phyloP scores from a whole-genome alignment of 2,113 vertebrate species.

The Picathartes gymnocephalus region DNA sequence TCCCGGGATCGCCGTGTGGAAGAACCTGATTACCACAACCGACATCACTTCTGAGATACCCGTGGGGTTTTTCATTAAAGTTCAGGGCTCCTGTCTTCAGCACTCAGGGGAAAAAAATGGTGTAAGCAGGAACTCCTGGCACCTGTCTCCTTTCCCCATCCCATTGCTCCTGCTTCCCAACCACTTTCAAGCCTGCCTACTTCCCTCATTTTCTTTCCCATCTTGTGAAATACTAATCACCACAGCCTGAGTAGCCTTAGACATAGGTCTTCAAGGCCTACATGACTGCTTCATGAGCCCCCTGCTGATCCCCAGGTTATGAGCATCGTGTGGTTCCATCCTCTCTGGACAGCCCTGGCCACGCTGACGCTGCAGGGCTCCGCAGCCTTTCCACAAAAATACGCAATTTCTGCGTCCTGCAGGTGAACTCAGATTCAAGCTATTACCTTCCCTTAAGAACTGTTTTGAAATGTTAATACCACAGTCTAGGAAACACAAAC shows the following conservation, averaged over 20 bases:
- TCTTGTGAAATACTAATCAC: not conserved
- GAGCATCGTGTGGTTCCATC: not conserved
- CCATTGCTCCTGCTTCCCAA: not conserved
- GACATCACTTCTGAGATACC: not conserved
- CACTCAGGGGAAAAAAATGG: too few relatives aligned
- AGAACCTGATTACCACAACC: not conserved
- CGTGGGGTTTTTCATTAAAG: accelerated
- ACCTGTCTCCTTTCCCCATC: not conserved
- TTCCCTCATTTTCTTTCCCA: not conserved
- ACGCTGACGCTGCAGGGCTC: accelerated
- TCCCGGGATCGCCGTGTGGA: accelerated
- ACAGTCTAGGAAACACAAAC: not conserved
- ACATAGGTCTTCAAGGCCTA: not conserved
- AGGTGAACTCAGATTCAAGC: not conserved
- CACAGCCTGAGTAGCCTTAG: not conserved
- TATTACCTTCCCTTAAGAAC: not conserved
- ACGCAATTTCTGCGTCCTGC: accelerated
- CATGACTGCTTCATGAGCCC: not conserved
- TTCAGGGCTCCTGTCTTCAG: not conserved
- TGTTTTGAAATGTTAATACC: not conserved
- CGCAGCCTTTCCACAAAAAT: not conserved
- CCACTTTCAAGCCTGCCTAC: not conserved
- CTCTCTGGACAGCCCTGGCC: not conserved
- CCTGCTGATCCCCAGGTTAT: not conserved
- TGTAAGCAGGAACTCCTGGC: not conserved